Evolutionary conservation across 2,797 vertebrate species (phyloP).

Genomic region (Tapera naevia): DNA sequence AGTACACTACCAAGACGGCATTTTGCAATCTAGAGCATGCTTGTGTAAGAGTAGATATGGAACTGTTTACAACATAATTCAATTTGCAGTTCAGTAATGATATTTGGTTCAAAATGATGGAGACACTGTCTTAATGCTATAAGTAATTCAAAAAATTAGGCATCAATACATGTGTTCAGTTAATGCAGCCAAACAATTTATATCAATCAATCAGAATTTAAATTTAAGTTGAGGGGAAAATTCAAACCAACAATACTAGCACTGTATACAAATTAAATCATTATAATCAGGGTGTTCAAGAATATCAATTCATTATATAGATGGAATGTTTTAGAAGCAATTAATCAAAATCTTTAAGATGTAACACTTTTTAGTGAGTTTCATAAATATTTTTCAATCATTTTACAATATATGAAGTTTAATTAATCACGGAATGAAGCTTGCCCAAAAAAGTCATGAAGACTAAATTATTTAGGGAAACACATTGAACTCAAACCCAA

Average conservation of each 20-base stretch:
- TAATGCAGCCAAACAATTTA: not conserved
- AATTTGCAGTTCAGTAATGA: not conserved
- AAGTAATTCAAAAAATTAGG: not conserved
- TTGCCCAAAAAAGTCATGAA: conserved; percentile 27
- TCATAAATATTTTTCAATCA: conserved; percentile 35
- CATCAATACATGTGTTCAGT: not conserved
- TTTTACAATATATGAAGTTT: conserved; percentile 35
- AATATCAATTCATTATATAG: conserved; percentile 33
- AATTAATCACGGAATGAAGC: conserved; percentile 58
- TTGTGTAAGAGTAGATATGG: not conserved
- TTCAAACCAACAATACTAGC: not conserved
- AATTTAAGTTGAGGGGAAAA: conserved; percentile 33
- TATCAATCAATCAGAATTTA: conserved; percentile 23
- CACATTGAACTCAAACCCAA: not conserved
- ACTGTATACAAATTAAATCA: conserved; percentile 37
- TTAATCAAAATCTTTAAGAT: conserved; percentile 57
- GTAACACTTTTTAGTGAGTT: conserved; percentile 8
- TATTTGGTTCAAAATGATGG: not conserved
- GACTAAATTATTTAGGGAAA: conserved; percentile 3
- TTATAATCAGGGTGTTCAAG: conserved; percentile 33
- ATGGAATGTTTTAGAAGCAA: conserved; percentile 34
- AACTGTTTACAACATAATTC: not conserved
- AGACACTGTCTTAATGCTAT: not conserved
- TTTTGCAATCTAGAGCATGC: not conserved
- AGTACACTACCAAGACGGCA: not conserved